A percentile compares a stretch with the other conserved stretches of the same genome.
phyloP scores from a whole-genome alignment of 2,888 invertebrate species.

The Creontiades dilutus region DNA sequence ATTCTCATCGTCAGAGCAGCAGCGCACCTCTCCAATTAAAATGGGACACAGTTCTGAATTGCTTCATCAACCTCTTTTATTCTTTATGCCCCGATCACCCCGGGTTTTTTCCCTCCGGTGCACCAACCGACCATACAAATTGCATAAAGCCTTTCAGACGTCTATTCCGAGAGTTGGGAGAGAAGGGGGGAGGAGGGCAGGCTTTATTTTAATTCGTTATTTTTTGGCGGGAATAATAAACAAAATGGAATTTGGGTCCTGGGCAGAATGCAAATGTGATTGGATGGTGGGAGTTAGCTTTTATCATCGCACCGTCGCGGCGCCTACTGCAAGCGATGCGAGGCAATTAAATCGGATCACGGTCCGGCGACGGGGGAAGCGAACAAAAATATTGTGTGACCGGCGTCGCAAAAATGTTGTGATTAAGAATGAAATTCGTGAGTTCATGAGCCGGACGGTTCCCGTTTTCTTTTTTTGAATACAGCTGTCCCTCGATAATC shows the following conservation, averaged over 20 bases:
- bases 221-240: constrained; percentile 68
- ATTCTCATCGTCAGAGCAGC: constrained; percentile 56
- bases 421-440: constrained; percentile 8
- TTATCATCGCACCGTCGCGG: not conserved
- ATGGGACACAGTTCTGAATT: constrained; percentile 62
- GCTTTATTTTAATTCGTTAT: constrained; percentile 67
- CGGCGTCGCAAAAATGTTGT: not conserved
- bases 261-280: constrained; percentile 68
- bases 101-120: constrained; percentile 44
- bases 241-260: constrained; percentile 58
- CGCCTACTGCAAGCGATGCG: not conserved
- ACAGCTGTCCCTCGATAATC: no score
- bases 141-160: constrained; percentile 50
- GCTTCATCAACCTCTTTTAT: constrained; percentile 68
- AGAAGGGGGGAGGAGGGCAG: not conserved
- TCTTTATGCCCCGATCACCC: constrained; percentile 57
- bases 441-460: not conserved
- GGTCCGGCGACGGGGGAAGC: not conserved
- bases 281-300: constrained; percentile 33
- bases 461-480: no score
- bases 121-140: constrained; percentile 60
- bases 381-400: constrained; percentile 17
- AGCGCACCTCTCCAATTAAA: constrained; percentile 67
- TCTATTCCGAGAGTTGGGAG: not conserved
- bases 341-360: constrained; percentile 63